Conservation (phyloP, 2,888 invertebrate genomes). For the Scaptomyza parva region DNA sequence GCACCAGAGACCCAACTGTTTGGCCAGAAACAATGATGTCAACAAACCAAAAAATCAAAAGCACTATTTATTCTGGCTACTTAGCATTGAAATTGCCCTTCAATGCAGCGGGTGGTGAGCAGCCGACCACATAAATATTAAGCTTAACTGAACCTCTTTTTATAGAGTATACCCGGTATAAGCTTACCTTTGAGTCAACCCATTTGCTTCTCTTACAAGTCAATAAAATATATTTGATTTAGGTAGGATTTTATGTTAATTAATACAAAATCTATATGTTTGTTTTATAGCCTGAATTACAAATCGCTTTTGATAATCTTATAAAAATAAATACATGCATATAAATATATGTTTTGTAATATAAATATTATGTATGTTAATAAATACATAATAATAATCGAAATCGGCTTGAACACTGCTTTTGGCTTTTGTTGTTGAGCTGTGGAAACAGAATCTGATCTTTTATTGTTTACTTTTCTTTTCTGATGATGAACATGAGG, state of each 20-base stretch:
- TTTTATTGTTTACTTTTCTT: constrained; percentile 6
- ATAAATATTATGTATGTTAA: constrained; percentile 23
- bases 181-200: too few relatives aligned
- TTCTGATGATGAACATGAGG: constrained; percentile 59
- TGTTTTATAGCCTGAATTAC: constrained; percentile 48
- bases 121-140: constrained; percentile 10
- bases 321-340: constrained; percentile 54
- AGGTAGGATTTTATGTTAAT: constrained; percentile 48
- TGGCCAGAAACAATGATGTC: constrained; percentile 58
- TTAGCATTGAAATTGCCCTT: constrained; percentile 58
- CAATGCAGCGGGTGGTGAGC: constrained; percentile 48
- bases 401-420: constrained; percentile 60
- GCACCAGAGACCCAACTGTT: constrained; percentile 35
- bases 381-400: too few relatives aligned
- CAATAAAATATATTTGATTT: constrained; percentile 25
- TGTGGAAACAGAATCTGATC: constrained; percentile 30
- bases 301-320: constrained; percentile 43
- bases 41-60: constrained; percentile 52
- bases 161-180: neutral
- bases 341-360: constrained; percentile 43
- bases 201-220: neutral
- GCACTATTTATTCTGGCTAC: constrained; percentile 26
- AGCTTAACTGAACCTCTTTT: constrained; percentile 2
- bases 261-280: constrained; percentile 42
- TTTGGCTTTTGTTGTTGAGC: constrained; percentile 55